Conservation (phyloP, 2,888 invertebrate species). For the Cryptus viduatorius region DNA sequence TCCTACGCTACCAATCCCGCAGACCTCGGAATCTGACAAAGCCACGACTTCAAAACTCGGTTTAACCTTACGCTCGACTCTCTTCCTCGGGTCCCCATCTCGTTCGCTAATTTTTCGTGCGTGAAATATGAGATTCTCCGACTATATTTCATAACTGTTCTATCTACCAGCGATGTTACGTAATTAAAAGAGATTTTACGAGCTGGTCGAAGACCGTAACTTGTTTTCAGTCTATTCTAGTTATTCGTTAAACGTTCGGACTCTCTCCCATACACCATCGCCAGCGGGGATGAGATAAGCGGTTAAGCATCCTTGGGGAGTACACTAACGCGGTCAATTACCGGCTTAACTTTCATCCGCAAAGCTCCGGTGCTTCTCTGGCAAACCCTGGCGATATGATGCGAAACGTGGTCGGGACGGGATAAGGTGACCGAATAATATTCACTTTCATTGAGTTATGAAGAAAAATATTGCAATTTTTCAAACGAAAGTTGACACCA, state of each 20-base stretch:
- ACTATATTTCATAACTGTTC: background rate
- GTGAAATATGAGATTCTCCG: background rate
- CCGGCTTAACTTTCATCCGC: conserved; percentile 56
- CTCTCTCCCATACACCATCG: conserved; percentile 12
- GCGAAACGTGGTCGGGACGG: background rate
- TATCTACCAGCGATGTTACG: background rate
- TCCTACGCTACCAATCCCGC: background rate
- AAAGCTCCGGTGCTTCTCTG: conserved; percentile 22
- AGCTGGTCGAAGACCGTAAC: background rate
- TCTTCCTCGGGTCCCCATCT: background rate
- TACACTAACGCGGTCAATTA: conserved; percentile 58
- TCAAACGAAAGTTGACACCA: background rate
- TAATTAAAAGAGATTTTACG: background rate
- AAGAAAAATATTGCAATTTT: background rate
- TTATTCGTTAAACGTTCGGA: background rate
- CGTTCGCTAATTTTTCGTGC: background rate
- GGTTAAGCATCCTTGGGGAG: conserved; percentile 52
- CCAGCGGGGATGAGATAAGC: conserved; percentile 50
- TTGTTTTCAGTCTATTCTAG: conserved; percentile 18
- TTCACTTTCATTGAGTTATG: conserved; percentile 7
- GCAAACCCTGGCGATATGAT: background rate
- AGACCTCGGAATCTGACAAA: conserved; percentile 10
- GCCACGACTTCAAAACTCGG: conserved; percentile 7
- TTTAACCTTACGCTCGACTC: background rate
- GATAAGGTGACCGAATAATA: background rate